phyloP scores from a whole-genome alignment of 2,113 vertebrate species.

The Nesogale talazaci region DNA sequence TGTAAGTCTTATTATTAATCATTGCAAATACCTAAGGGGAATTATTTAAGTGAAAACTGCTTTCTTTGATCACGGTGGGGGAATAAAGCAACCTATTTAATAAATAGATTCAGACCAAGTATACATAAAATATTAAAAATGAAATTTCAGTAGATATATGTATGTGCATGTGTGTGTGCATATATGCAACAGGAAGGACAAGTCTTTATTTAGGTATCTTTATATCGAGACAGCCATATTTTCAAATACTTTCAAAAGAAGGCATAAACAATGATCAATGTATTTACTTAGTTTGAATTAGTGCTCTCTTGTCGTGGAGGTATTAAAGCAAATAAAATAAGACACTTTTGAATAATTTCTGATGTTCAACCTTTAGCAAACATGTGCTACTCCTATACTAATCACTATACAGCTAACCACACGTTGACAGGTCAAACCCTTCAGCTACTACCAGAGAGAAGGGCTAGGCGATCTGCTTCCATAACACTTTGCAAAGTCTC shows the following conservation, averaged over 20 bases:
- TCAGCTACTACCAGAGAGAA: too few species aligned
- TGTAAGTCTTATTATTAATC: slow-evolving; percentile 62
- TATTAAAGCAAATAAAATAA: slow-evolving; percentile 50
- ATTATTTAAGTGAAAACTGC: slow-evolving; percentile 42
- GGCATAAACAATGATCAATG: slow-evolving; percentile 59
- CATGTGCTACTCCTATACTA: too few species aligned
- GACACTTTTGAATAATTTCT: neutral
- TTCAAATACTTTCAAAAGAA: slow-evolving; percentile 35
- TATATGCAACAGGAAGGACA: neutral
- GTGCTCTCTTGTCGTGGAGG: neutral
- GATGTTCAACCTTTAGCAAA: too few species aligned
- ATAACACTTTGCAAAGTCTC: too few species aligned
- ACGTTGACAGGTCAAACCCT: too few species aligned
- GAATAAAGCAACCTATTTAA: neutral
- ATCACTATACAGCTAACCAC: too few species aligned
- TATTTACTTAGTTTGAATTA: slow-evolving; percentile 64
- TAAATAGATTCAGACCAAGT: slow-evolving; percentile 58
- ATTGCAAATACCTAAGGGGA: slow-evolving; percentile 60
- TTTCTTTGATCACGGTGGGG: slow-evolving; percentile 44
- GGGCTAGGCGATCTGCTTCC: too few species aligned
- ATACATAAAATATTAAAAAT: slow-evolving; percentile 16
- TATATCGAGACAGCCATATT: too few species aligned
- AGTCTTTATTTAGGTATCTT: neutral
- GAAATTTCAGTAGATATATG: slow-evolving; percentile 50
- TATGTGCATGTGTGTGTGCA: too few species aligned